Base-by-base conservation (phyloP, 2,113 vertebrate genomes). In the Hypanus sabinus region DNA sequence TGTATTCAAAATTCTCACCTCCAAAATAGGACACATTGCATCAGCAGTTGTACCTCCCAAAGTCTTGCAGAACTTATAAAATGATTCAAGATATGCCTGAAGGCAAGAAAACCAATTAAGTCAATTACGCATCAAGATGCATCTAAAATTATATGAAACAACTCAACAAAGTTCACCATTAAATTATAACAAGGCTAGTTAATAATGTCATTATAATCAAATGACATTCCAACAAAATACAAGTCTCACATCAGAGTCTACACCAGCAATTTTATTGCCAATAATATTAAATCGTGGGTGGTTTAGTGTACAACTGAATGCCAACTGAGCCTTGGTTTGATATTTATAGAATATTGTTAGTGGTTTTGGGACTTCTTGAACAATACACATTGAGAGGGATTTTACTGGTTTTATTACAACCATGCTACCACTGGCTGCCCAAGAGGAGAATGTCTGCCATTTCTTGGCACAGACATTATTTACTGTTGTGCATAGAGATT, bases 11-110 rank as follows among this genome's bases (percentile, higher is more conserved):
- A 83, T 12, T 70, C 97, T 96, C 95, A 99, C 99, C 98, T 99
- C 99, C 94, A 99, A 95, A 94, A 99, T 99, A 0, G 98, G 99
- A 96, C 99, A 99, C 99, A 99, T 99, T 94, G 98, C 98, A 71
- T 99, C 98, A 0, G 98, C 98, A 0, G 99, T 99, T 87, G 98
- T 99, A 94, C 99, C 99, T 46, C 99, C 98, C n/a, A 99, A 95
- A 0, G 96, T 96, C 83, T 97, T 98, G 95, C 99, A 99, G 97
- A 99, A 99, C 95, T 99, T 99, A 95, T 99, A 99, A 96, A 99
- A 99, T 91, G 98, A 98, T 95, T 99, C 98, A 70, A 99, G 96
- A 94, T 99, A 99, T 36, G 98, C 99, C 85, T 90, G 65, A 68
- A n/a, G 85, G 1, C 94, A 71, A 94, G 68, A 10, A 88, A 36